Evolutionary conservation across 1,140 invertebrate genomes (phyloP).

Genomic region (Bombyx mori): DNA sequence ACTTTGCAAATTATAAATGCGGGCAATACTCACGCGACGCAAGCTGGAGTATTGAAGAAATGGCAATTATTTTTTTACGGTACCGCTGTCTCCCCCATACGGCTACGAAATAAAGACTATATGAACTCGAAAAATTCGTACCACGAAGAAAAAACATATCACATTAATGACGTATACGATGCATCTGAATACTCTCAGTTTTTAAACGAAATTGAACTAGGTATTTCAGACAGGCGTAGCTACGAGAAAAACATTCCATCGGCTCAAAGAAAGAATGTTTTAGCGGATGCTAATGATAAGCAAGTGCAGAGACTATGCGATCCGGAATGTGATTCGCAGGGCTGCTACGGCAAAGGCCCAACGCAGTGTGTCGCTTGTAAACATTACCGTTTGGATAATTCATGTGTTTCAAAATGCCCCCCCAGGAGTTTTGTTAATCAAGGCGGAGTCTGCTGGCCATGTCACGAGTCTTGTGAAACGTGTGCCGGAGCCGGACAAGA

Average conservation of each 20-base stretch:
- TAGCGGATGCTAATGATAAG: conserved; percentile 70
- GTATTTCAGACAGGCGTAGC: conserved; percentile 73
- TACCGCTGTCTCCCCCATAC: conserved; percentile 84
- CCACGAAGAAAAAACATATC: conserved; percentile 51
- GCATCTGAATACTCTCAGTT: conserved; percentile 66
- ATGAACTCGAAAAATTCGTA: conserved; percentile 54
- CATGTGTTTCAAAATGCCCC: conserved; percentile 84
- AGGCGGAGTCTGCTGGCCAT: conserved; percentile 83
- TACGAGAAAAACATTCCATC: conserved; percentile 76
- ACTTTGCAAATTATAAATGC: conserved; percentile 92
- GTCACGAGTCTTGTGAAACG: conserved; percentile 86
- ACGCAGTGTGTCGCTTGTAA: conserved; percentile 85
- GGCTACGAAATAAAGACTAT: conserved; percentile 72
- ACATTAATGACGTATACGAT: conserved; percentile 69
- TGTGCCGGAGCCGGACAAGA: conserved; percentile 86
- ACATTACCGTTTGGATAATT: conserved; percentile 83
- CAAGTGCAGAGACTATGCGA: conserved; percentile 77
- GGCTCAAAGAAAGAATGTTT: conserved; percentile 63
- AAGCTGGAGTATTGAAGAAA: conserved; percentile 87
- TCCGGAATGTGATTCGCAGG: conserved; percentile 83
- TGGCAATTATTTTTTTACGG: conserved; percentile 95
- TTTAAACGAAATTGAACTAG: conserved; percentile 74
- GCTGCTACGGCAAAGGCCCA: conserved; percentile 85
- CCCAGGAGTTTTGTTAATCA: conserved; percentile 84
- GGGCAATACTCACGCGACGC: conserved; percentile 84